Base-by-base conservation (phyloP, 2,888 invertebrate genomes). In the Ophion ellenae region DNA sequence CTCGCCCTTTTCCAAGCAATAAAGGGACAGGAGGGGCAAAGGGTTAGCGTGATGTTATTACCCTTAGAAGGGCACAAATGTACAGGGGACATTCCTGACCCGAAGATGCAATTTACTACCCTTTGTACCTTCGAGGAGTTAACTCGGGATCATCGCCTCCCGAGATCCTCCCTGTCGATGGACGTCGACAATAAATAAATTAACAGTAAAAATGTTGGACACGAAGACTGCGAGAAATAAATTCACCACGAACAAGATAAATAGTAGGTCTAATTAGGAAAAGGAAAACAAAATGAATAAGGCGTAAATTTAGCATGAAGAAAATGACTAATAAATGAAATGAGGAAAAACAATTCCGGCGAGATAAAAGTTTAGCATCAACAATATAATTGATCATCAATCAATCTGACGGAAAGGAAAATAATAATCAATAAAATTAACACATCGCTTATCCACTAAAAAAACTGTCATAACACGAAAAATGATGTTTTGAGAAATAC, bases 11-110 rank as follows among this genome's bases (percentile, higher is more conserved):
- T 14, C 3, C 53, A n/a, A 14, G n/a, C 53, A 20, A 40, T 57
- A 5, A 36, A 59, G 47, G 36, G 47, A 17, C 45, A 66, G 5
- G n/a, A 17, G 17, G 5, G 17, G 47, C 75, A 75, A 69, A 57
- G 74, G 59, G 70, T 70, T 76, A 10, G 74, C 83, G 80, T 82
- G 85, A 86, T 77, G 77, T 69, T 79, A 83, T 86, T 80, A 63
- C 80, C 40, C 76, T 57, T 53, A 64, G 36, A 75, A 75, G 63
- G 40, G 67, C 76, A 53, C 53, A 53, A 53, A 53, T 11, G 53
- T 53, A 53, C 14, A 53, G 14, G 17, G 17, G 1, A 53, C 53
- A 53, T 53, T 53, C 53, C 53, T 53, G 53, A 17, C 53, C 17
- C 53, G 17, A 17, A 17, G 4, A 53, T 53, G 4, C 17, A 53